These are phyloP conservation scores for Gracilinanus agilis DNA, from an alignment of 2,113 vertebrate genomes.

Conservation along the genomic window DNA sequence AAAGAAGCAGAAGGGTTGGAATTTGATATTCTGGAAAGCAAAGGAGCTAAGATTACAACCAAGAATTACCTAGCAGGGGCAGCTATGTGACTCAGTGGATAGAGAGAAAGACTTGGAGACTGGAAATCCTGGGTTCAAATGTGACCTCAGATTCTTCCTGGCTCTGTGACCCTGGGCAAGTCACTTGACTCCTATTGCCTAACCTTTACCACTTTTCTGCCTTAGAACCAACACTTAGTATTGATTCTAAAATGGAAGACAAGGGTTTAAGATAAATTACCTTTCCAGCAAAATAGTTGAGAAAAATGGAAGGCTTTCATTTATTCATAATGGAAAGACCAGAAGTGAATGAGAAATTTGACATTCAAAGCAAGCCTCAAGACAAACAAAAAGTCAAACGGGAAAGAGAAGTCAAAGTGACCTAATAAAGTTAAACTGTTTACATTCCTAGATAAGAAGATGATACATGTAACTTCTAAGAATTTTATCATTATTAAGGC, in stretches of 20 bases:
- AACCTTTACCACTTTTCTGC: too few relatives aligned
- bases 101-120: too few relatives aligned
- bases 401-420: not conserved
- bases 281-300: not conserved
- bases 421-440: not conserved
- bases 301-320: not conserved
- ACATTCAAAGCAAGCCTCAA: not conserved
- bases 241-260: too few relatives aligned
- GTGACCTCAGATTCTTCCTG: too few relatives aligned
- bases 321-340: not conserved
- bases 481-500: not conserved
- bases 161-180: too few relatives aligned
- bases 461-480: not conserved
- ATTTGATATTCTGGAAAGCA: too few relatives aligned
- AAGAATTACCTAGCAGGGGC: not conserved
- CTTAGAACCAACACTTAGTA: too few relatives aligned
- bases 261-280: not conserved
- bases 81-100: too few relatives aligned
- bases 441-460: not conserved
- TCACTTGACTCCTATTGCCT: too few relatives aligned
- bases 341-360: not conserved
- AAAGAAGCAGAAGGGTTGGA: not conserved
- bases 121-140: too few relatives aligned
- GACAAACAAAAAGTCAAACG: not conserved
- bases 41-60: not conserved